Percentiles rank a stretch among this genome's conserved stretches.
These are phyloP conservation scores for Calameuta pallipes DNA, from an alignment of 2,888 invertebrate species.

Conservation along the genomic window DNA sequence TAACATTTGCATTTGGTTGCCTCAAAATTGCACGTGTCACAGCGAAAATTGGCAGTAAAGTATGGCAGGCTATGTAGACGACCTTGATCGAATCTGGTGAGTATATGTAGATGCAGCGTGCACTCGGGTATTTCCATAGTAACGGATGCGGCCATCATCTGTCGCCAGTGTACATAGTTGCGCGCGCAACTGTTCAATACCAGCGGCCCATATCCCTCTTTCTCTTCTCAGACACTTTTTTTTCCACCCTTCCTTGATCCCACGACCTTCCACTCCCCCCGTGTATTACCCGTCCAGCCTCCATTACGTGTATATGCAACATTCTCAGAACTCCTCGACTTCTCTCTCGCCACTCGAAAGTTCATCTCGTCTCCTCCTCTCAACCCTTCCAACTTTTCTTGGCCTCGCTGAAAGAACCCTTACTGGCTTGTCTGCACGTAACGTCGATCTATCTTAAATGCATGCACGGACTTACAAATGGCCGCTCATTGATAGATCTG, in stretches of 20 bases:
- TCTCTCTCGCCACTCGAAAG: constrained; percentile 34
- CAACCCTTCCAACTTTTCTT: constrained; percentile 11
- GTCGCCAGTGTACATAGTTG: constrained; percentile 26
- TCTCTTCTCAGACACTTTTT: constrained; percentile 34
- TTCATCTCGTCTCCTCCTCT: constrained; percentile 51
- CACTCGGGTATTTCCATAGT: constrained; percentile 13
- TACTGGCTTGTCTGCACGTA: not conserved
- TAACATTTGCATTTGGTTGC: not conserved
- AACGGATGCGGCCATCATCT: constrained; percentile 21
- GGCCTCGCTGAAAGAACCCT: not conserved
- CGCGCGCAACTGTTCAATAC: constrained; percentile 59
- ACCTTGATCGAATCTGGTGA: not conserved
- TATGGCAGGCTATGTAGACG: not conserved
- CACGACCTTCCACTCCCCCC: not conserved
- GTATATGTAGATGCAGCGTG: not conserved
- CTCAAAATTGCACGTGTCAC: not conserved
- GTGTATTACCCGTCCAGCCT: not conserved
- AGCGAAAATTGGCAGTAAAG: not conserved
- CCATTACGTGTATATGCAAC: not conserved
- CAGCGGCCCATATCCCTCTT: constrained; percentile 19
- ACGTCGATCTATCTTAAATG: not conserved
- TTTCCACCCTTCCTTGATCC: constrained; percentile 5
- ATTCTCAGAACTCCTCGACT: not conserved
- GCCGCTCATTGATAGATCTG: not conserved
- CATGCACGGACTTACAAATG: not conserved